Evolutionary conservation across 2,797 vertebrate species (phyloP), one percentile per base, ranked within the genome.

Genomic region (Lithobates sylvaticus): DNA sequence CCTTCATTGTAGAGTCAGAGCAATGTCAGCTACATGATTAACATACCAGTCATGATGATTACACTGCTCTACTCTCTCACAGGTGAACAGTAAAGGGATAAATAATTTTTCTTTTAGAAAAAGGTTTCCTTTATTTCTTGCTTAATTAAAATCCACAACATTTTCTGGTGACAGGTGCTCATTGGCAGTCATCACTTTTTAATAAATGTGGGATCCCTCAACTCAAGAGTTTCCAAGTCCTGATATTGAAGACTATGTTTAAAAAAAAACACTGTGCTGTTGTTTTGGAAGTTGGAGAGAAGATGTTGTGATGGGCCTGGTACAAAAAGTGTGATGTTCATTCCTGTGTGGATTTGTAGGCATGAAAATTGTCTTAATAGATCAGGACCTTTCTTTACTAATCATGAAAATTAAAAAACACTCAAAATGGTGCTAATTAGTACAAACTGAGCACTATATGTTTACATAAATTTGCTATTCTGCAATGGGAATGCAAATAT

Each of bases 131-230:
- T 10, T 2, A 18, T 44, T 47, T 44, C 21, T 26, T 44, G 21
- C 39, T 73, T 44, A 44, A 73, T 73, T 73, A 73, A 73, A 73
- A 73, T 73, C 9, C 71, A 26, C 71, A 42, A 73, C 26, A 21
- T 26, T 73, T 1, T 32, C 23, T 32, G 36, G 71, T 73, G 39
- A 73, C 39, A 44, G 36, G 39, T 73, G 23, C 21, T 44, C 23
- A 73, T 73, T 73, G 71, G 42, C 71, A 73, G 71, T 23, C 71
- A 73, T 73, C 36, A 47, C 71, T 73, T 73, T 73, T 21, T 39
- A 44, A 42, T 42, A 73, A 73, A n/a, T 44, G n/a, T 42, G 36
- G 10, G 12, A 26, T 65, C n/a, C 61, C 5, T n/a, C 21, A 65
- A 26, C n/a, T 21, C 5, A 10, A 26, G 10, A n/a, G 61, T 65